Conservation (phyloP, 2,113 vertebrate genomes). For the Rostratula benghalensis region DNA sequence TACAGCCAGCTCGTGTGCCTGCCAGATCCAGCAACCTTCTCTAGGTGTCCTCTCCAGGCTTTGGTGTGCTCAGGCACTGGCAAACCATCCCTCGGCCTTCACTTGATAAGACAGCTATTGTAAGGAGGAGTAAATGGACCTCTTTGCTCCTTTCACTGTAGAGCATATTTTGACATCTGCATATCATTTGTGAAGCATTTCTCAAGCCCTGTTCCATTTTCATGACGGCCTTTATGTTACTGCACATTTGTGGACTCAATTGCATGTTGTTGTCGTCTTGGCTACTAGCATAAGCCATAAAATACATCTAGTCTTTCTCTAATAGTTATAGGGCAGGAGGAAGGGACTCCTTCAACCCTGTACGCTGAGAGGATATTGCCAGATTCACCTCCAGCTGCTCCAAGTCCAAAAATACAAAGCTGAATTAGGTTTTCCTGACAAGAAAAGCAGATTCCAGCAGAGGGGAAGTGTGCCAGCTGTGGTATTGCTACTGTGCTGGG, state of each 20-base stretch:
- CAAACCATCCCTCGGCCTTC: background rate
- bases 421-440: constrained; percentile 39
- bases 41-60: background rate
- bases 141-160: background rate
- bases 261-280: background rate
- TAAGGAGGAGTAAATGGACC: background rate
- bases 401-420: constrained; percentile 21
- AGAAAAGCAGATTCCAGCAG: constrained; percentile 55
- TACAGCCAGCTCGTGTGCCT: background rate
- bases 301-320: background rate
- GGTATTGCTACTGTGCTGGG: constrained; percentile 60
- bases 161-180: constrained; percentile 16
- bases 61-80: background rate
- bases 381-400: constrained; percentile 42
- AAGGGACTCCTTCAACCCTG: background rate
- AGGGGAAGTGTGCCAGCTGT: constrained; percentile 12
- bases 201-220: constrained; percentile 7
- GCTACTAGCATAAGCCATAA: background rate
- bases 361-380: background rate
- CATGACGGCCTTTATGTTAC: background rate
- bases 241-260: background rate
- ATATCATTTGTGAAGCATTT: background rate
- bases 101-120: background rate
- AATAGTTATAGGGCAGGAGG: background rate
- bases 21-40: background rate